Evolutionary conservation across 2,888 invertebrate species (phyloP).

Genomic region (Caenorhabditis uteleia): DNA sequence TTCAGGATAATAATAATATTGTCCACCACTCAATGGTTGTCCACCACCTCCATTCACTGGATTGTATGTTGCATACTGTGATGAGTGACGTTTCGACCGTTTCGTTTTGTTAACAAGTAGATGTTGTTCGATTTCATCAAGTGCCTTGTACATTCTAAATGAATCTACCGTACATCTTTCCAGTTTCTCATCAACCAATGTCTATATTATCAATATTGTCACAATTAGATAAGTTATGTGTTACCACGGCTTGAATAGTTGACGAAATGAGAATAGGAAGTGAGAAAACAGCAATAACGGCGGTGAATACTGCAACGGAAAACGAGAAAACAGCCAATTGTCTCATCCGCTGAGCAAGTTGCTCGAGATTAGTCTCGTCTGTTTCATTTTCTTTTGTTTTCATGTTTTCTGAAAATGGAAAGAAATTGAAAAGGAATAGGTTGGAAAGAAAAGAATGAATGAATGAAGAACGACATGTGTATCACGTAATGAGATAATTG

Average conservation of each 20-base stretch:
- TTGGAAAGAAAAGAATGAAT: too few relatives aligned
- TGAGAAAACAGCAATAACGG: conserved; percentile 22
- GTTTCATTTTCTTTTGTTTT: not conserved
- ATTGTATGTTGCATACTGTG: conserved; percentile 1
- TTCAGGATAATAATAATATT: conserved; percentile 32
- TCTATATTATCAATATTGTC: conserved; percentile 5
- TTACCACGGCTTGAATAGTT: conserved; percentile 31
- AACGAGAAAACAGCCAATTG: conserved; percentile 28
- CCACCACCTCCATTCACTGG: conserved; percentile 13
- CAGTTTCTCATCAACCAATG: conserved; percentile 24
- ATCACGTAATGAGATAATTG: too few relatives aligned
- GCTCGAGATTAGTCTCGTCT: not conserved
- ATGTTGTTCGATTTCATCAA: conserved; percentile 13
- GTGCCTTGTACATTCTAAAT: conserved; percentile 34
- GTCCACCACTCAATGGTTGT: conserved; percentile 11
- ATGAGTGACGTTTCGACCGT: conserved; percentile 13
- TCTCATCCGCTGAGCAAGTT: conserved; percentile 18
- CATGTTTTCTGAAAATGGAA: too few relatives aligned
- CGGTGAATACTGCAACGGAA: conserved; percentile 25
- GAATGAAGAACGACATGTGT: too few relatives aligned
- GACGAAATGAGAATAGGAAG: conserved; percentile 30
- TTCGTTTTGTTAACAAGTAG: not conserved
- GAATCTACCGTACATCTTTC: conserved; percentile 21
- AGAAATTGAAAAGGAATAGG: too few relatives aligned
- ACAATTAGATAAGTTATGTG: not conserved